phyloP scores from a whole-genome alignment of 2,113 vertebrate species.

The Megaleporinus macrocephalus region DNA sequence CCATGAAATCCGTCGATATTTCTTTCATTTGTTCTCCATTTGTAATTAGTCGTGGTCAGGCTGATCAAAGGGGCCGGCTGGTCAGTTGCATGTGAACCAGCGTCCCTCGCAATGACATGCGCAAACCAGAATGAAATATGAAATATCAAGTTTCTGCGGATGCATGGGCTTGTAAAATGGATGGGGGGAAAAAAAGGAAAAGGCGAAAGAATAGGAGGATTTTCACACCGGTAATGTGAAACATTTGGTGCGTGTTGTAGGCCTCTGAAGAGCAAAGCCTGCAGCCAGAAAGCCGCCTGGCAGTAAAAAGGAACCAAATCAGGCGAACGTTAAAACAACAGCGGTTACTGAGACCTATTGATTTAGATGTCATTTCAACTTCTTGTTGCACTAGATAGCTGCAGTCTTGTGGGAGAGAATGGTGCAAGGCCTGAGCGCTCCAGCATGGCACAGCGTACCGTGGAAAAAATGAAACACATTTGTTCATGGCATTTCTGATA shows the following conservation, averaged over 20 bases:
- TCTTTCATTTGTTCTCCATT: constrained; percentile 99
- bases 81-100: constrained; percentile 97
- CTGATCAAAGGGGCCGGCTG: constrained; percentile 93
- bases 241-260: constrained; percentile 98
- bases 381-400: constrained; percentile 53
- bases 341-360: constrained; percentile 74
- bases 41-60: constrained; percentile 94
- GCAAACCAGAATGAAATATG: constrained; percentile 99
- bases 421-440: constrained; percentile 56
- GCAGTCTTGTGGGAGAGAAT: constrained; percentile 50
- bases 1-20: constrained; percentile 99
- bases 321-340: constrained; percentile 80
- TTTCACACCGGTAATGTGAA: constrained; percentile 99
- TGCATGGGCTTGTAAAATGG: constrained; percentile 95
- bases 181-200: constrained; percentile 92
- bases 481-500: constrained; percentile 36
- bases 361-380: constrained; percentile 83
- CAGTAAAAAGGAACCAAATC: constrained; percentile 87
- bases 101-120: constrained; percentile 97
- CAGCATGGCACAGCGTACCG: constrained; percentile 57
- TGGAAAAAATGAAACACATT: constrained; percentile 58
- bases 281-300: constrained; percentile 83
- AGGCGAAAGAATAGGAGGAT: constrained; percentile 95
- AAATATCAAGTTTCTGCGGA: constrained; percentile 99
- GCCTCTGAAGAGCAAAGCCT: constrained; percentile 83